Evolutionary conservation across 1,140 invertebrate species (phyloP).

Genomic region (Bombyx mandarina): DNA sequence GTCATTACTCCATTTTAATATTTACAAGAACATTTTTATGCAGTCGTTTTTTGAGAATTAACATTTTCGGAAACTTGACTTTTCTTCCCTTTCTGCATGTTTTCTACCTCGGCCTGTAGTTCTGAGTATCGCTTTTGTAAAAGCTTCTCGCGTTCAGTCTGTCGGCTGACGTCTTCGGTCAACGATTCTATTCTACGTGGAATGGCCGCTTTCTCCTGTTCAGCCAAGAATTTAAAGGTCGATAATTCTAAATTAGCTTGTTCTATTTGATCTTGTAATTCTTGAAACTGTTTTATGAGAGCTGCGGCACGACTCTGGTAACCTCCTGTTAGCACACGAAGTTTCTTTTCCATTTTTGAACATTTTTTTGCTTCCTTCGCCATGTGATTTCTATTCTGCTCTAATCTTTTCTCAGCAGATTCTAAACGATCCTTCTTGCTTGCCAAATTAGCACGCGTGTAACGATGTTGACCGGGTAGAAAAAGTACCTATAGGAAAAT

Average conservation of each 20-base stretch:
- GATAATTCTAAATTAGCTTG: constrained; percentile 90
- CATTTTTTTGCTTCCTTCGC: constrained; percentile 95
- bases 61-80: too few relatives aligned
- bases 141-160: constrained; percentile 90
- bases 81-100: constrained; percentile 46
- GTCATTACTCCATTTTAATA: too few relatives aligned
- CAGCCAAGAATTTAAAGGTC: constrained; percentile 92
- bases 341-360: constrained; percentile 97
- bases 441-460: constrained; percentile 93
- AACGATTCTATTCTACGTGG: constrained; percentile 90
- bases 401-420: constrained; percentile 91
- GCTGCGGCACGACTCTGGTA: constrained; percentile 81
- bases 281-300: constrained; percentile 91
- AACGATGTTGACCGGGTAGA: constrained; percentile 89
- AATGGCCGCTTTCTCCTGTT: constrained; percentile 92
- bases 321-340: constrained; percentile 89
- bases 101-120: constrained; percentile 74
- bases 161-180: constrained; percentile 92
- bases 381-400: constrained; percentile 95
- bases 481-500: constrained; percentile 80
- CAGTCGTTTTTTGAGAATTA: too few relatives aligned
- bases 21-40: too few relatives aligned
- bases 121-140: constrained; percentile 87
- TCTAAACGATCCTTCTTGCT: constrained; percentile 97
- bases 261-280: constrained; percentile 91